Base-by-base conservation (phyloP, 2,113 vertebrate species). In the Synodontis membranacea region DNA sequence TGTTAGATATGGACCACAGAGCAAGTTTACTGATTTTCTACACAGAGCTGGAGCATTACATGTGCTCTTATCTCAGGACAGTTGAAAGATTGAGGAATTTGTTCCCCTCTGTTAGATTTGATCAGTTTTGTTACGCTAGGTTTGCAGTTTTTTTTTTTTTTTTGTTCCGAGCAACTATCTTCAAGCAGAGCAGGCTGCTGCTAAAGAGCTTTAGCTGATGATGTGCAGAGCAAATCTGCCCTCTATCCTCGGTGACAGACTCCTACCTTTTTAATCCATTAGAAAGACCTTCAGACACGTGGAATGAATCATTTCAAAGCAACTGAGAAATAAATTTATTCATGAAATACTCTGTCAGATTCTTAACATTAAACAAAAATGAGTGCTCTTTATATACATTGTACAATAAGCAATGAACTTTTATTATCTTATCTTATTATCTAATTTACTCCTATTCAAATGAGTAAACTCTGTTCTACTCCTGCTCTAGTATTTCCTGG, bases 211-310 rank as follows among this genome's bases (percentile, higher is more conserved):
- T 92, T 87, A 89, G 82, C 70, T 52, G 64, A 76, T 93, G 88
- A 93, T 92, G 88, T 88, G 88, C 75, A 89, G 89, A 88, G 66
- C 90, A 93, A 92, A 91, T 86, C n/a, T 10, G 70, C 58, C 60
- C 3, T 74, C 37, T n/a, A 70, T 80, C 25, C 48, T 9, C 46
- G 17, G 6, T 60, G 42, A 46, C 48, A 80, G 34, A 68, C 79
- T 44, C 64, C 34, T 28, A 79, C 17, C n/a, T 62, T 31, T 79
- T 23, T 60, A 58, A 68, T 86, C 48, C 76, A 48, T 70, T 50
- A 56, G 31, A 81, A 23, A 72, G 50, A 72, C 39, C 52, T n/a
- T 74, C 52, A 75, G 28, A 75, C 4, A 3, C 46, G 37, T 60
- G 23, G 52, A 76, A 84, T 56, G 60, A 31, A 82, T 86, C 48